Percentiles rank a stretch among this genome's conserved stretches.
Conservation (phyloP, 2,888 invertebrate species). For the Lampropteryx suffumata region DNA sequence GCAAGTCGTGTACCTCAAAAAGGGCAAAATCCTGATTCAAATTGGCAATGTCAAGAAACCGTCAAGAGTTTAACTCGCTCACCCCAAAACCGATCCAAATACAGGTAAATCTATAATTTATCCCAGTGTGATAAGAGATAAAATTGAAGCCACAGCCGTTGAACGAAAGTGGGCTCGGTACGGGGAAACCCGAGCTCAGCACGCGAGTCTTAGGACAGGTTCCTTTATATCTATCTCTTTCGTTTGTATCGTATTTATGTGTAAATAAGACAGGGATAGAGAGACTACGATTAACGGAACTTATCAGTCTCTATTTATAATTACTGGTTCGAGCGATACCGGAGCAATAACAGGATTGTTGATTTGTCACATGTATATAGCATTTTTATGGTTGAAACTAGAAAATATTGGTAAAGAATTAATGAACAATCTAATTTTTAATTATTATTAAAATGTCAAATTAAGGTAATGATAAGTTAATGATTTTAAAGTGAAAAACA, state of each 20-base stretch:
- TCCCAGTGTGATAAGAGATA: slow-evolving; percentile 24
- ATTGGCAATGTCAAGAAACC: slow-evolving; percentile 44
- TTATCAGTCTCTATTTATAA: slow-evolving; percentile 72
- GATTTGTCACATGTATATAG: slow-evolving; percentile 32
- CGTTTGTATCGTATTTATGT: slow-evolving; percentile 20
- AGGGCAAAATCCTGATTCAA: slow-evolving; percentile 35
- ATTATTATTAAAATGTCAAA: no score
- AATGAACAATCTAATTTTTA: no score
- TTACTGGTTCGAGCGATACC: slow-evolving; percentile 57
- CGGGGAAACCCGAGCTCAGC: slow-evolving; percentile 60
- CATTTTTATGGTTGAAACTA: slow-evolving; percentile 40
- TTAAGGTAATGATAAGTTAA: no score
- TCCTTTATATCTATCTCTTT: slow-evolving; percentile 47
- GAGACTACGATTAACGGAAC: slow-evolving; percentile 57
- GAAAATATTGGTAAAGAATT: neutral
- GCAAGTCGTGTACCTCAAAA: slow-evolving; percentile 15
- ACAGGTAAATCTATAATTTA: slow-evolving; percentile 31
- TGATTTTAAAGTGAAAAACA: no score
- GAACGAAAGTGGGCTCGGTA: slow-evolving; percentile 58
- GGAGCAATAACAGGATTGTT: slow-evolving; percentile 54
- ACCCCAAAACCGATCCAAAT: slow-evolving; percentile 22
- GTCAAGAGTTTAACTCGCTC: slow-evolving; percentile 32
- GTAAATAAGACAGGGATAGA: slow-evolving; percentile 41
- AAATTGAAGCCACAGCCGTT: slow-evolving; percentile 39
- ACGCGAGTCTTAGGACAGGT: slow-evolving; percentile 53